These are phyloP conservation scores for Lepus timidus DNA, from an alignment of 2,113 vertebrate genomes.

Conservation along the genomic window DNA sequence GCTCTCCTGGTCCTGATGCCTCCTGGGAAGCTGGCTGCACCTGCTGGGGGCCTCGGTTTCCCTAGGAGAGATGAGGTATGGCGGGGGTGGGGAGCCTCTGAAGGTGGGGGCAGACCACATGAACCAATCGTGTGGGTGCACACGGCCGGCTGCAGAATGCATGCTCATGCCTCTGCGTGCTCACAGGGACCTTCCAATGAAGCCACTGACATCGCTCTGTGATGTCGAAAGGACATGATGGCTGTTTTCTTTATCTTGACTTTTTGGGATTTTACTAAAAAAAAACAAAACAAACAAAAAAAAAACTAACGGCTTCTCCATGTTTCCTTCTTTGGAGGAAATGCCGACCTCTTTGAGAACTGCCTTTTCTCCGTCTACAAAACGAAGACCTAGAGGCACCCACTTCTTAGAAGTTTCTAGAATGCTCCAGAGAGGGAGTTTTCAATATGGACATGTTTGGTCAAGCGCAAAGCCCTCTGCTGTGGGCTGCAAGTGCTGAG, in stretches of 20 bases:
- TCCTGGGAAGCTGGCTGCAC: too few species aligned
- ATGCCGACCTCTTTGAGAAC: too few species aligned
- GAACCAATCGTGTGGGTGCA: rapidly evolving
- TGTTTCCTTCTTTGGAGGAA: background rate
- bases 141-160: background rate
- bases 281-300: background rate
- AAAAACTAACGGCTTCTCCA: background rate
- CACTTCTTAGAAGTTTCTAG: background rate
- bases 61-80: background rate
- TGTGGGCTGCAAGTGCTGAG: rapidly evolving
- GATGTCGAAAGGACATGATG: background rate
- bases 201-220: background rate
- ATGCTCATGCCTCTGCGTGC: rapidly evolving
- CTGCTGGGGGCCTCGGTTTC: background rate
- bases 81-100: too few species aligned
- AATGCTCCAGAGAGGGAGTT: rapidly evolving
- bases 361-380: background rate
- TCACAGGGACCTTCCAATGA: rapidly evolving
- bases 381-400: rapidly evolving
- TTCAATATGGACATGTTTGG: rapidly evolving
- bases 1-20: rapidly evolving
- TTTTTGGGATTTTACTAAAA: background rate
- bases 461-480: rapidly evolving
- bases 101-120: rapidly evolving
- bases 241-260: background rate